These are phyloP conservation scores for Pantherophis guttatus DNA, from an alignment of 2,113 vertebrate species.

Conservation along the genomic window DNA sequence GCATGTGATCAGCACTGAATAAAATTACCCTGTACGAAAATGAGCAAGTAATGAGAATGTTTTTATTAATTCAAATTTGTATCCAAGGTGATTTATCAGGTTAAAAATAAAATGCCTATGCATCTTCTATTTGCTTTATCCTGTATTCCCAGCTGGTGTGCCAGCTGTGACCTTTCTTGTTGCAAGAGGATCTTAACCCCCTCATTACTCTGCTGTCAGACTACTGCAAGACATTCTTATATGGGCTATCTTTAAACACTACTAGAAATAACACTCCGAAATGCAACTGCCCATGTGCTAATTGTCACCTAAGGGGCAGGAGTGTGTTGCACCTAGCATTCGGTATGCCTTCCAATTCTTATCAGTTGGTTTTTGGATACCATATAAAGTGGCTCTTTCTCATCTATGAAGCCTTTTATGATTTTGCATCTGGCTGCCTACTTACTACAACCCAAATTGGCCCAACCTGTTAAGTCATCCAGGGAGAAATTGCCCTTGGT, in stretches of 20 bases:
- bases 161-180: background rate
- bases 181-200: background rate
- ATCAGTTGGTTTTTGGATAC: background rate
- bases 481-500: background rate
- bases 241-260: background rate
- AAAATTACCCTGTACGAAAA: background rate
- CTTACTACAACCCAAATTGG: background rate
- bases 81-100: background rate
- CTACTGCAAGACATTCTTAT: background rate
- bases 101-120: background rate
- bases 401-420: background rate
- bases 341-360: background rate
- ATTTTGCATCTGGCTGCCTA: background rate
- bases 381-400: background rate
- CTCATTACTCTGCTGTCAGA: background rate
- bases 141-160: background rate
- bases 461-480: background rate
- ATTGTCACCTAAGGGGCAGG: background rate
- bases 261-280: background rate
- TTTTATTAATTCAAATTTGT: background rate
- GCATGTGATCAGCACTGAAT: background rate
- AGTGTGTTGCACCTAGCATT: background rate
- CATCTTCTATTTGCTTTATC: background rate
- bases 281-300: background rate
- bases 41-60: background rate